Evolutionary conservation across 2,888 invertebrate species (phyloP).

Genomic region (Raillietiella orientalis): DNA sequence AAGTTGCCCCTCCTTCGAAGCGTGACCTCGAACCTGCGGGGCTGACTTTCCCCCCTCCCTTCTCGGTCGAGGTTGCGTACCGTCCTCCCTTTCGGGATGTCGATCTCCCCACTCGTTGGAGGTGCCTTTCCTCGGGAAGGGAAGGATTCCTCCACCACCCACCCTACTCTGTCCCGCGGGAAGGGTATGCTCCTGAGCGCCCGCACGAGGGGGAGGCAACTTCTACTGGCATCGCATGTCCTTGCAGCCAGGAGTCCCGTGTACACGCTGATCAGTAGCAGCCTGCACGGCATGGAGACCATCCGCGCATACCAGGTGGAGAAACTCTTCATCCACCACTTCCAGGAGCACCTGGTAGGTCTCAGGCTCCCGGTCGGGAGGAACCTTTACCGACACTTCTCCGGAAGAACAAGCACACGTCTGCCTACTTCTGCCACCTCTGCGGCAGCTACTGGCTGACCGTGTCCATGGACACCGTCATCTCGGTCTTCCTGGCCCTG

Average conservation of each 20-base stretch:
- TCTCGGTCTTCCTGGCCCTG: constrained; percentile 46
- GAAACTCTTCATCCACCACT: constrained; percentile 25
- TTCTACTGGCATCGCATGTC: too few species aligned
- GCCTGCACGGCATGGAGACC: constrained; percentile 60
- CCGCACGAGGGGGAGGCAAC: too few species aligned
- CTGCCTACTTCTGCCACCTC: constrained; percentile 70
- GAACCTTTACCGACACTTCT: constrained; percentile 8
- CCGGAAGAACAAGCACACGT: constrained; percentile 39
- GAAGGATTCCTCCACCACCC: neutral
- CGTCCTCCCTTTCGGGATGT: too few species aligned
- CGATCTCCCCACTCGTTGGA: too few species aligned
- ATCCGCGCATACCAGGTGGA: constrained; percentile 64
- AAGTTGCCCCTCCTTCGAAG: too few species aligned
- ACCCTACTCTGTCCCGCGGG: neutral
- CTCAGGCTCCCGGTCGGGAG: neutral
- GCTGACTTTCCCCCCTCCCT: too few species aligned
- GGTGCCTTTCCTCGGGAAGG: too few species aligned
- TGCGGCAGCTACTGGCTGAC: constrained; percentile 73
- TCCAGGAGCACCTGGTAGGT: constrained; percentile 11
- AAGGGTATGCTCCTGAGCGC: neutral
- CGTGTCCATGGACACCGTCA: constrained; percentile 63
- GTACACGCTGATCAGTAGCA: constrained; percentile 68
- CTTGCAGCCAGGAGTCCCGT: constrained; percentile 56
- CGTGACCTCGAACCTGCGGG: too few species aligned
- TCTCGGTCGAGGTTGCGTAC: too few species aligned